Evolutionary conservation across 2,888 invertebrate genomes (phyloP).

Genomic region (Morpho achilles): DNA sequence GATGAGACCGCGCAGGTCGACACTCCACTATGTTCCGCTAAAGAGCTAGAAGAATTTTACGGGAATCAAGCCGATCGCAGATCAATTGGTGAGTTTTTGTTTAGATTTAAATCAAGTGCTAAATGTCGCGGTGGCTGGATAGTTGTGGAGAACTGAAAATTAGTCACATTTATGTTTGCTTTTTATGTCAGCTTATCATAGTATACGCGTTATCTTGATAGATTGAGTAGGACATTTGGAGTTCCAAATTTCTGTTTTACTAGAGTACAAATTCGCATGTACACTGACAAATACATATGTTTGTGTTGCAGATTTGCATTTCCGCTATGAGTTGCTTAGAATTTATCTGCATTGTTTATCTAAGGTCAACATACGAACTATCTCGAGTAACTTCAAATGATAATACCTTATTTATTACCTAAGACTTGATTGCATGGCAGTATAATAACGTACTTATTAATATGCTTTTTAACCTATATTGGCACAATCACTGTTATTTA

Average conservation of each 20-base stretch:
- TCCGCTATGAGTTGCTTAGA: slow-evolving; percentile 34
- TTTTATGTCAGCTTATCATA: slow-evolving; percentile 24
- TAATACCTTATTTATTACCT: slow-evolving; percentile 48
- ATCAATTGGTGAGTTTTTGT: slow-evolving; percentile 72
- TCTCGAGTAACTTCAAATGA: slow-evolving; percentile 38
- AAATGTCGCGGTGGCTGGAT: slow-evolving; percentile 24
- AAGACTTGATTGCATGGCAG: slow-evolving; percentile 26
- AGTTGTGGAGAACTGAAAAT: slow-evolving; percentile 13
- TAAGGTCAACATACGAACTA: slow-evolving; percentile 54
- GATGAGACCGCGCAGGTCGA: slow-evolving; percentile 88
- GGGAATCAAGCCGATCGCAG: slow-evolving; percentile 77
- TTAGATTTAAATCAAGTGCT: slow-evolving; percentile 34
- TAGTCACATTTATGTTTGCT: slow-evolving; percentile 16
- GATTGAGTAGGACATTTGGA: slow-evolving; percentile 6
- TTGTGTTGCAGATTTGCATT: slow-evolving; percentile 28
- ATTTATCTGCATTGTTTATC: slow-evolving; percentile 50
- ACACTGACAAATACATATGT: not conserved
- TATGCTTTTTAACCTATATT: slow-evolving; percentile 25
- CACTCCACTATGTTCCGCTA: slow-evolving; percentile 87
- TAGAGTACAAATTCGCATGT: not conserved
- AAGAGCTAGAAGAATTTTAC: slow-evolving; percentile 82
- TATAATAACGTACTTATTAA: slow-evolving; percentile 14
- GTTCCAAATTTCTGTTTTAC: not conserved
- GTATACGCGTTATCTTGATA: slow-evolving; percentile 15
- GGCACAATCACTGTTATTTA: slow-evolving; percentile 10